phyloP scores from a whole-genome alignment of 2,888 invertebrate species.

The Elmis aenea region DNA sequence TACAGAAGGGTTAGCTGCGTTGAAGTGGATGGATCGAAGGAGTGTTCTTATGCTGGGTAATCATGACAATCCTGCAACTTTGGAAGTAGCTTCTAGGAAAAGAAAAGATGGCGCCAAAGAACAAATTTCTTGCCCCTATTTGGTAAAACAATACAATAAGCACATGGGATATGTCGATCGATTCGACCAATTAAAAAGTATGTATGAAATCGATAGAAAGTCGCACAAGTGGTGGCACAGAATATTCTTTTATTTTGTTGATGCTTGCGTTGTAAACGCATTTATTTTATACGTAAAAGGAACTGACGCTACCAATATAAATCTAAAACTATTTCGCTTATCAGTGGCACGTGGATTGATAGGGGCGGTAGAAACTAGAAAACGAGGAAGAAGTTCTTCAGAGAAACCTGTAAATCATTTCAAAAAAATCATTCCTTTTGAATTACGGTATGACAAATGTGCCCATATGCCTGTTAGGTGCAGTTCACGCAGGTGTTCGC shows the following conservation, averaged over 20 bases:
- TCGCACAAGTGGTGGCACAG: conserved; percentile 22
- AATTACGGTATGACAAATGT: no score
- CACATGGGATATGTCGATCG: conserved; percentile 21
- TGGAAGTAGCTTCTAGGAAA: no score
- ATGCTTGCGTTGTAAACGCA: conserved; percentile 12
- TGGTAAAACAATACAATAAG: conserved; percentile 20
- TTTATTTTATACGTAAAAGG: conserved; percentile 14
- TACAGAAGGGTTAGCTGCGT: conserved; percentile 17
- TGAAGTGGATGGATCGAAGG: conserved; percentile 26
- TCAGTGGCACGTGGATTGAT: conserved; percentile 4
- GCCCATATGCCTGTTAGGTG: no score
- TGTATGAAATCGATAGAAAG: conserved; percentile 18
- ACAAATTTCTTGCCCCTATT: conserved; percentile 15
- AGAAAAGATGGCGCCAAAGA: no score
- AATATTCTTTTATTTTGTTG: conserved; percentile 16
- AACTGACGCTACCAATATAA: conserved; percentile 7
- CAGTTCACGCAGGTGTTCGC: no score
- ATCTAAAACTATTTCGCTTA: conserved; percentile 9
- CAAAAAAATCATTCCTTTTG: no score
- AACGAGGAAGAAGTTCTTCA: conserved; percentile 4
- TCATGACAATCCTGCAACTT: no score
- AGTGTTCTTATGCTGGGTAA: no score
- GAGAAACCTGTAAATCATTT: conserved; percentile 2
- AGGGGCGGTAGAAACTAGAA: conserved; percentile 1
- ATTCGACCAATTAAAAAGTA: conserved; percentile 18